Evolutionary conservation across 2,113 vertebrate species (phyloP), one percentile per base, ranked within the genome.

Genomic region (Triplophysa tibetana): DNA sequence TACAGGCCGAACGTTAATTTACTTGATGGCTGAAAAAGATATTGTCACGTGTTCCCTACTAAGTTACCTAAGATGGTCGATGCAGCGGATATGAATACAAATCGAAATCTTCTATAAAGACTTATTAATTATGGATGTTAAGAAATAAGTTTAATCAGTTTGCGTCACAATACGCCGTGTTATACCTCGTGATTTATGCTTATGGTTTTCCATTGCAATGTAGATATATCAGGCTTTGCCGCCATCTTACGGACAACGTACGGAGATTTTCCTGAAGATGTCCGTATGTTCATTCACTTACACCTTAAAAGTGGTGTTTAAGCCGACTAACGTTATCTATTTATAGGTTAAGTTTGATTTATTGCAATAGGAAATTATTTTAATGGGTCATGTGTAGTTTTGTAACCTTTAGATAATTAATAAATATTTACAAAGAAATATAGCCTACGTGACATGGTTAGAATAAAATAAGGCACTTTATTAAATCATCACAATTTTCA

Each of bases 161-260:
- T 52, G 1, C 13, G 4, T 16, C 50, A 52, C 16, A 16, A 16
- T 52, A 52, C 50, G 14, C 16, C 16, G 50, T 52, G 50, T 17
- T 4, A 16, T 52, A 52, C 3, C 50, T 16, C 16, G 50, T 17
- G 50, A 50, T 14, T 3, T 1, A 12, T 14, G 48, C 1, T 50
- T 50, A 12, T 17, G 12, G 14, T 12, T 38, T 38, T 38, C 33
- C 43, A 45, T 45, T 2, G 43, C 2, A 45, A 45, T 58, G 14
- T n/a, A 58, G 12, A 17, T 17, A 13, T 1, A 26, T 1, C 8
- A 63, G 23, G 11, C 60, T 75, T 63, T 75, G 73, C 73, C 73
- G 58, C 73, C 73, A 75, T 75, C 43, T 75, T 63, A 75, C 58
- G 60, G 73, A 60, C 54, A 38, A 11, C 70, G 2, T 2, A 2